Percentiles rank a stretch among this genome's conserved stretches.
phyloP scores from a whole-genome alignment of 1,140 invertebrate genomes.

The Lepidotrigona ventralis region DNA sequence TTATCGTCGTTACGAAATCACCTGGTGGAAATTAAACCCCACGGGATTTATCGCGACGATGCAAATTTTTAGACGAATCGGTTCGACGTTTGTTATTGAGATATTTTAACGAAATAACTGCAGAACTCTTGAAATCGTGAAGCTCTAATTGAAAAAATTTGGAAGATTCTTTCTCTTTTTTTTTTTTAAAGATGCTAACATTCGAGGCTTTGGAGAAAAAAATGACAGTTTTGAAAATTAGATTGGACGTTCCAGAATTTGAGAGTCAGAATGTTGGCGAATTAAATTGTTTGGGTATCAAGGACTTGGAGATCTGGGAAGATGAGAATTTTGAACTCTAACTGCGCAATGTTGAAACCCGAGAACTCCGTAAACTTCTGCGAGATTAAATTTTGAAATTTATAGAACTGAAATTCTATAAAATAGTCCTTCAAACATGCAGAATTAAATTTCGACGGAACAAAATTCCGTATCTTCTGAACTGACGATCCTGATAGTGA shows the following conservation, averaged over 20 bases:
- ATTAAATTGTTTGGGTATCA: not conserved
- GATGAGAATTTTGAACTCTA: not conserved
- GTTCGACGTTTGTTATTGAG: too few relatives aligned
- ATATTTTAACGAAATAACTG: not conserved
- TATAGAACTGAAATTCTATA: too few relatives aligned
- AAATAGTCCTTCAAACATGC: too few relatives aligned
- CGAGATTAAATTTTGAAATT: too few relatives aligned
- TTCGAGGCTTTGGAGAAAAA: not conserved
- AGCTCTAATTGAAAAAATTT: not conserved
- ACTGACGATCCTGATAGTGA: too few relatives aligned
- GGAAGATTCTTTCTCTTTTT: not conserved
- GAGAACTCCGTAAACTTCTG: too few relatives aligned
- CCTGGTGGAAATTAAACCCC: not conserved
- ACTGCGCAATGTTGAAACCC: too few relatives aligned
- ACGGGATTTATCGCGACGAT: not conserved
- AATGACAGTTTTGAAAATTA: not conserved
- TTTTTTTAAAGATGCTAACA: not conserved
- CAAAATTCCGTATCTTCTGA: too few relatives aligned
- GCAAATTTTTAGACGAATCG: not conserved
- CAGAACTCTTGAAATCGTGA: not conserved
- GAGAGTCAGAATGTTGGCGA: not conserved
- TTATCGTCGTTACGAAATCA: conserved; percentile 14
- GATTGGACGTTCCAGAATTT: too few relatives aligned
- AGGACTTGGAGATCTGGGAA: not conserved
- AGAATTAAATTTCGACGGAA: too few relatives aligned